Base-by-base conservation (phyloP, 2,113 vertebrate genomes). In the Speoplatyrhinus poulsoni region DNA sequence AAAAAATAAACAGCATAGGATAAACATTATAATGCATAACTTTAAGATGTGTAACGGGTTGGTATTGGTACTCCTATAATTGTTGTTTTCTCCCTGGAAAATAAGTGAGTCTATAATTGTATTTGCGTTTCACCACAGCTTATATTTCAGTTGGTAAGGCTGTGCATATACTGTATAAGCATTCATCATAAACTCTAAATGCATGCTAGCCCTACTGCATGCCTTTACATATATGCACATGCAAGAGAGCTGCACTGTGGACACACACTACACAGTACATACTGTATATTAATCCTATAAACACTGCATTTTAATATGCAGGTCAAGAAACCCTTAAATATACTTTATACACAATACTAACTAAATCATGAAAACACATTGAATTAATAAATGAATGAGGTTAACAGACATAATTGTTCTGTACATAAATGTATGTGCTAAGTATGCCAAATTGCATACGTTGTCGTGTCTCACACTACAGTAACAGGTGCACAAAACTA, bases 271-370 rank as follows among this genome's bases (percentile, higher is more conserved):
- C 9, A 52, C 54, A 65, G 19, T 56, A 47, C 70, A 0, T 60
- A 74, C 77, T 72, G 78, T 82, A 70, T 26, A 60, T 82, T 75
- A 73, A 55, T 62, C 62, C 46, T 46, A 74, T 62, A 69, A 73
- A 72, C 80, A 53, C 26, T n/a, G 53, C 69, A 76, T 83, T 70
- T 82, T 68, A 73, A 79, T 77, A 59, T 82, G 58, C 48, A 60
- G 57, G 58, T 65, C 48, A 32, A 10, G 13, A 63, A 17, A 26
- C 11, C 48, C 59, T 53, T 62, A 68, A 80, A 82, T 69, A 73
- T 79, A 59, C 46, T 0, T 3, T 6, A 62, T 13, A 36, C 17
- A 54, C 53, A 60, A 56, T 32, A 69, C 10, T 46, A n/a, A 12
- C 36, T 10, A 12, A 3, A 0, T 33, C 32, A 7, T 16, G 16